These are phyloP conservation scores for Poecilia picta DNA, from an alignment of 2,797 vertebrate species.

Conservation along the genomic window DNA sequence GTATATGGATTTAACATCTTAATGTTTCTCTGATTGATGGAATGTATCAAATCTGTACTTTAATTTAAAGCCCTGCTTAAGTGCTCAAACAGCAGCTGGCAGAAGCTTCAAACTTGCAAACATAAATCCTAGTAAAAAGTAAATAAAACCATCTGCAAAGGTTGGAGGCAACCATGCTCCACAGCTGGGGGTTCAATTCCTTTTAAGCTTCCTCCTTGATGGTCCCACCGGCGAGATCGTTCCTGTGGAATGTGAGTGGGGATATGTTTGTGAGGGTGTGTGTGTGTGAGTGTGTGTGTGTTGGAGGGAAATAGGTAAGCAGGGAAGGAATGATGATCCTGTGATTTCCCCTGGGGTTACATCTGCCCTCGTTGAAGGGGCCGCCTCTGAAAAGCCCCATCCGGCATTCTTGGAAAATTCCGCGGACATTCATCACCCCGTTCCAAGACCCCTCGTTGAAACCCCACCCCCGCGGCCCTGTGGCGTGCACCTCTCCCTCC, in stretches of 20 bases:
- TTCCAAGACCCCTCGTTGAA: constrained; percentile 50
- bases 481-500: constrained; percentile 33
- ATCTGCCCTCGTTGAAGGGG: constrained; percentile 68
- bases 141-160: constrained; percentile 67
- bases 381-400: constrained; percentile 56
- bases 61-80: constrained; percentile 46
- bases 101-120: constrained; percentile 46
- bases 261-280: constrained; percentile 37
- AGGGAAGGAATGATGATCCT: constrained; percentile 71
- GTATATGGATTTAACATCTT: background rate
- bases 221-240: constrained; percentile 42
- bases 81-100: constrained; percentile 34
- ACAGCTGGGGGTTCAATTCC: constrained; percentile 58
- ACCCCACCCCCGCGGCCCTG: constrained; percentile 15
- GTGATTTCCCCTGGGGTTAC: constrained; percentile 73
- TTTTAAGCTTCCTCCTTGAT: constrained; percentile 53
- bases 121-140: constrained; percentile 60
- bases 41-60: constrained; percentile 39
- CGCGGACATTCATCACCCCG: constrained; percentile 59
- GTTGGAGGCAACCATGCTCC: constrained; percentile 46
- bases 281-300: constrained; percentile 27
- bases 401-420: constrained; percentile 74
- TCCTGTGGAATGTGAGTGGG: constrained; percentile 45
- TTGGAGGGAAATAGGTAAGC: constrained; percentile 63
- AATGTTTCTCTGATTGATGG: constrained; percentile 21